Evolutionary conservation across 2,113 vertebrate species (phyloP).

Genomic region (Pogona vitticeps): DNA sequence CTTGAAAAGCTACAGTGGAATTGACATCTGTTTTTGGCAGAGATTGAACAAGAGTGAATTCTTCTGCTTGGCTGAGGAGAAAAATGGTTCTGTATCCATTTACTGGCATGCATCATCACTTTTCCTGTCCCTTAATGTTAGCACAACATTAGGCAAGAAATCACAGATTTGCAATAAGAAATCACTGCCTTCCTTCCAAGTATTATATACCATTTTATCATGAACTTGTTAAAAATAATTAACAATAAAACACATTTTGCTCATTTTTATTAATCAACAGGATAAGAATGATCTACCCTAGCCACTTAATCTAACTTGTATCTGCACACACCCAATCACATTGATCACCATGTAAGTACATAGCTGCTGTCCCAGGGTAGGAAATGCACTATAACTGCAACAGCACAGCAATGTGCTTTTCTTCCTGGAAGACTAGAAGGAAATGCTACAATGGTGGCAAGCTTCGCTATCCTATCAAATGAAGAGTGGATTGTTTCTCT

Average conservation of each 20-base stretch:
- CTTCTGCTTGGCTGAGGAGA: conserved; percentile 42
- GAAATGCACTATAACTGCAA: neutral
- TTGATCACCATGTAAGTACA: neutral
- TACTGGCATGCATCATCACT: conserved; percentile 46
- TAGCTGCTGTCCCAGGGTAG: neutral
- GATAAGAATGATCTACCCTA: neutral
- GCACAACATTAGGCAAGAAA: conserved; percentile 4
- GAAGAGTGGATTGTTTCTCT: neutral
- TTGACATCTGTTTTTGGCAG: conserved; percentile 68
- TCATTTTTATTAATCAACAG: neutral
- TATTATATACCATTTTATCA: neutral
- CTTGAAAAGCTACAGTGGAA: conserved; percentile 66
- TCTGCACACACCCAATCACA: too few species aligned
- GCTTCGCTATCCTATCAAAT: neutral
- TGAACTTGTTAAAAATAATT: neutral
- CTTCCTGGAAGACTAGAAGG: neutral
- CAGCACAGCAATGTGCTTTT: too few species aligned
- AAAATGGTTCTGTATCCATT: conserved; percentile 53
- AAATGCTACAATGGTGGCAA: neutral
- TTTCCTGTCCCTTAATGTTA: conserved; percentile 26
- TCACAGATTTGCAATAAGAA: conserved; percentile 17
- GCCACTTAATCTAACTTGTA: too few species aligned
- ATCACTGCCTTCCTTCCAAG: neutral
- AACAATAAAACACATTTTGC: neutral
- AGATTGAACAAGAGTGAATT: conserved; percentile 60